phyloP scores from a whole-genome alignment of 2,113 vertebrate genomes.

The Nibea albiflora region DNA sequence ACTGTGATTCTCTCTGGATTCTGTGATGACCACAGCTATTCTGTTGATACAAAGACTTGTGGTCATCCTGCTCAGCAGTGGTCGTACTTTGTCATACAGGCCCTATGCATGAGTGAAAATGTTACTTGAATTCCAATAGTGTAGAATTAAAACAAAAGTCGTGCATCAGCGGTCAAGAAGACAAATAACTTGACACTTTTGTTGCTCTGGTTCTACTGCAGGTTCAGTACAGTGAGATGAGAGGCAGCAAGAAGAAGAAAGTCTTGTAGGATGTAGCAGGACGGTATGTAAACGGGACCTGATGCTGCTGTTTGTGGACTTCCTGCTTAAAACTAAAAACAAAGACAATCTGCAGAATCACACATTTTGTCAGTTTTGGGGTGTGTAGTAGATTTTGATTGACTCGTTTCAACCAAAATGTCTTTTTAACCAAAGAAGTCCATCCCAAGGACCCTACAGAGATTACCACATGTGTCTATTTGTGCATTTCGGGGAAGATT shows the following conservation, averaged over 20 bases:
- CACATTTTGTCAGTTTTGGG: background rate
- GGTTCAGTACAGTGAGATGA: slow-evolving; percentile 91
- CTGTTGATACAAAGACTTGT: background rate
- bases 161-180: background rate
- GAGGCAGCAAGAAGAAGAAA: slow-evolving; percentile 87
- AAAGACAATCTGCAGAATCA: background rate
- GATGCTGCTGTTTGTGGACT: slow-evolving; percentile 15
- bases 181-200: background rate
- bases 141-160: background rate
- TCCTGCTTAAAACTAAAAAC: background rate
- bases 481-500: background rate
- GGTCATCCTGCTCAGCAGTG: background rate
- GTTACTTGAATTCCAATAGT: background rate
- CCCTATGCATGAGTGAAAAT: background rate
- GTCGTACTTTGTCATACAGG: background rate
- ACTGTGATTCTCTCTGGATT: slow-evolving; percentile 15
- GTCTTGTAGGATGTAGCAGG: slow-evolving; percentile 17
- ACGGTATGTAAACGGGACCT: background rate
- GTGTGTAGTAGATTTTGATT: background rate
- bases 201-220: slow-evolving; percentile 76
- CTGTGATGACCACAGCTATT: slow-evolving; percentile 19
- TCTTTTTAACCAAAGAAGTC: slow-evolving; percentile 46
- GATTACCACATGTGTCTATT: background rate
- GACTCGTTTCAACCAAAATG: slow-evolving; percentile 4
- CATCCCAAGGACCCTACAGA: slow-evolving; percentile 14